Base-by-base conservation (phyloP, 2,888 invertebrate species). In the Drosophila fulvimacula region DNA sequence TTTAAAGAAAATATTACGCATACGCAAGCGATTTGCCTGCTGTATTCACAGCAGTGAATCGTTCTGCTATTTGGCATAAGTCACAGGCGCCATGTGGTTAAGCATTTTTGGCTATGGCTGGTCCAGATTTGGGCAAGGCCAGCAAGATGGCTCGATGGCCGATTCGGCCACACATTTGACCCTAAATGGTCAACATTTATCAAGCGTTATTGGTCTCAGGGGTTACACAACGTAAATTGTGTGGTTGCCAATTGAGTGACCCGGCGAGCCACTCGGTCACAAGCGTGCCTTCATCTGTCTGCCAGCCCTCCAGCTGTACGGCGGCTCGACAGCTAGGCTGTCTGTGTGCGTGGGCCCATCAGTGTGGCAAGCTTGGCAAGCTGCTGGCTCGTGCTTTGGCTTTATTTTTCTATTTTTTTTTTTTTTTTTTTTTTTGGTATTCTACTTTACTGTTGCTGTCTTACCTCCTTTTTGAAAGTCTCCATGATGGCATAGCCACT, bases 171-270 rank as follows among this genome's bases (percentile, higher is more conserved):
- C 84, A 87, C 82, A 89, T 88, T 88, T 87, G 84, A 80, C 85
- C 88, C 89, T 90, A 89, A 90, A 90, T 82, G 89, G 77, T 84
- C 81, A 75, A 78, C 90, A 90, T 90, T 90, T 90, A 90, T 90
- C 90, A 90, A 90, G 79, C 82, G 84, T 90, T 90, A 90, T 90
- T 90, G 90, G 84, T 90, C 90, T 88, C 90, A 78, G 86, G 90
- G 85, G 90, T 73, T 85, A 81, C 76, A 78, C 73, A 75, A 86
- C 86, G 90, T 86, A 90, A 90, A 86, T 90, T 90, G 89, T 90
- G 89, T 86, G 90, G 82, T 80, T 84, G 87, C 88, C 86, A 88
- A 89, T 84, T 79, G 84, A 88, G 84, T 70, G 78, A 75, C 80
- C 82, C 81, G 59, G 57, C 78, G 73, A 76, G 78, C 75, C 72